These are phyloP conservation scores for Poeciliopsis infans DNA, from an alignment of 2,797 vertebrate genomes.

Conservation along the genomic window DNA sequence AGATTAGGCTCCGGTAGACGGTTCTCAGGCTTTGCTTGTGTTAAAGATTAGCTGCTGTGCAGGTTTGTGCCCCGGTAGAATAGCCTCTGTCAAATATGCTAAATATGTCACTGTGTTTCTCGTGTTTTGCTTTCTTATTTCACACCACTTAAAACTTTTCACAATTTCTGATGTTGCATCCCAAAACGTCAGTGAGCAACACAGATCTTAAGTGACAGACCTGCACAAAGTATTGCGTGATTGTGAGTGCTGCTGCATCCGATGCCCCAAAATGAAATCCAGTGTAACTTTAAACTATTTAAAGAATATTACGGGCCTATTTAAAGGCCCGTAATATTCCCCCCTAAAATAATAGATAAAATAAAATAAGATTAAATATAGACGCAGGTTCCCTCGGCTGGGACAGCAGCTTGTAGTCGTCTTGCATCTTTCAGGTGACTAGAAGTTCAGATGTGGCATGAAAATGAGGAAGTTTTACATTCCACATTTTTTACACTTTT, in stretches of 20 bases:
- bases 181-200: neutral
- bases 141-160: neutral
- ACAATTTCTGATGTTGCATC: neutral
- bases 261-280: neutral
- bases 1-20: constrained; percentile 60
- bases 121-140: neutral
- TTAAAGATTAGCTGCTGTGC: constrained; percentile 36
- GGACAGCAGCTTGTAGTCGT: neutral
- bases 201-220: neutral
- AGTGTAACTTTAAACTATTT: neutral
- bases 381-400: neutral
- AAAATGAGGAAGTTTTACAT: neutral
- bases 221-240: neutral
- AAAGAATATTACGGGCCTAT: no score
- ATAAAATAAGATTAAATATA: neutral
- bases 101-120: neutral
- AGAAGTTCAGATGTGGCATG: neutral
- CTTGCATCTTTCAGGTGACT: neutral
- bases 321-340: neutral
- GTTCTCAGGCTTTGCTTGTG: constrained; percentile 47
- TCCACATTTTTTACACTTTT: no score
- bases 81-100: neutral
- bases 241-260: neutral
- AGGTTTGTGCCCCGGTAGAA: constrained; percentile 9
- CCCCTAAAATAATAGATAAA: neutral